Conservation (phyloP, 2,888 invertebrate genomes). For the Mythimna lalbum region DNA sequence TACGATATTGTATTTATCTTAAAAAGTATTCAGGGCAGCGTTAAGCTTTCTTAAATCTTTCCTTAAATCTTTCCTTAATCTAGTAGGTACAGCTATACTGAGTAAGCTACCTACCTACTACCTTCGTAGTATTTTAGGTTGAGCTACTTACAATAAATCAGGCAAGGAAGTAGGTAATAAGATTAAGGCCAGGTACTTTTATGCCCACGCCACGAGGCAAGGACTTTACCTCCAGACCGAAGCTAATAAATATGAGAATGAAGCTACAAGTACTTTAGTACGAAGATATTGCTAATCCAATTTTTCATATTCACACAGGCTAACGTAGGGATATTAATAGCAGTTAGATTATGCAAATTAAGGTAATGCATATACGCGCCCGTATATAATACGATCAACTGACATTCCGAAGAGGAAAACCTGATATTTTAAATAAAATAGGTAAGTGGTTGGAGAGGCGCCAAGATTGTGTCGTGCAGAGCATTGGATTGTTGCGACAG, state of each 20-base stretch:
- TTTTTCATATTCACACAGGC: neutral
- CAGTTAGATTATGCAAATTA: constrained; percentile 13
- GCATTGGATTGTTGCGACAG: too few species aligned
- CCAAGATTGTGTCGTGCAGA: too few species aligned
- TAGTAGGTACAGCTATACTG: neutral
- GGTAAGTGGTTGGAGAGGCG: too few species aligned
- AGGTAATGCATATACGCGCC: neutral
- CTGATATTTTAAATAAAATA: too few species aligned
- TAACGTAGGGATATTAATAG: neutral
- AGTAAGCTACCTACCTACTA: neutral
- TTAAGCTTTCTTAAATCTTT: neutral
- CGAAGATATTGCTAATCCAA: neutral
- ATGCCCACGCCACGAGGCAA: too few species aligned
- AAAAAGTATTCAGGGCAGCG: neutral
- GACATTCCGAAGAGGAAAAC: neutral
- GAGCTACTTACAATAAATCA: too few species aligned
- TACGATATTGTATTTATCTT: constrained; percentile 5
- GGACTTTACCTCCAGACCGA: too few species aligned
- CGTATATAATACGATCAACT: constrained; percentile 7
- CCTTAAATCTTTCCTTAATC: too few species aligned
- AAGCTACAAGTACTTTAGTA: neutral
- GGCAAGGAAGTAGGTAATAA: too few species aligned
- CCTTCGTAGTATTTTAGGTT: too few species aligned
- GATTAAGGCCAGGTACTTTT: too few species aligned
- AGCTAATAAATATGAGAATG: neutral